Base-by-base conservation (phyloP, 1,140 invertebrate genomes). In the Drosophila biarmipes region DNA sequence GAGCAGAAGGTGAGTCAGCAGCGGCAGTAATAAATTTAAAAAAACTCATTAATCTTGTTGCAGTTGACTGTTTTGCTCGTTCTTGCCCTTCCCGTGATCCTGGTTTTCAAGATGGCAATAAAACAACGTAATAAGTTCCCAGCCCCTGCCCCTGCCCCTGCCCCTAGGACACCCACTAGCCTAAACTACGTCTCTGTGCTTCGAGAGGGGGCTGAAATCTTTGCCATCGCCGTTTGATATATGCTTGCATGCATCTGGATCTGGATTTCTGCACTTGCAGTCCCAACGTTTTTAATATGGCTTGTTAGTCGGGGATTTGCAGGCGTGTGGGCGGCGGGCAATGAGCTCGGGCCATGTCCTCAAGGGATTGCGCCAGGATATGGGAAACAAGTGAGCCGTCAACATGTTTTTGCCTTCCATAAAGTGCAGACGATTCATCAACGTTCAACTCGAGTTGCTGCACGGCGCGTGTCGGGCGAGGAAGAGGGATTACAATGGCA, bases 21-120 rank as follows among this genome's bases (percentile, higher is more conserved):
- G 66, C 51, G 56, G 79, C 75, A 79, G 89, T 87, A 87, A 87
- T 87, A 87, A 89, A 87, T 87, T 84, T 89, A 80, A 84, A 89
- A 87, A 87, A 87, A 84, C 72, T 84, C 84, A 87, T 87, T 87
- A 87, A 87, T 87, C 84, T 87, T 89, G 66, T 80, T 77, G 63
- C 73, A 78, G 61, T 69, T 64, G 59, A 57, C 74, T 53, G 69
- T 76, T 66, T 48, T 48, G 40, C 46, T 63, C 55, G 57, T 61
- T 40, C 49, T 56, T 40, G 48, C 46, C 56, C 53, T 56, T 49
- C n/a, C 27, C 17, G 29, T 49, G 46, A 49, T 49, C 69, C 73
- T 52, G 63, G 61, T 56, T 61, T 78, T 64, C 73, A 71, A 84
- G 80, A 75, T 85, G 76, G 80, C 84, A 79, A 87, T 87, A 87